A percentile compares a stretch with the other conserved stretches of the same genome.
Evolutionary conservation across 2,888 invertebrate genomes (phyloP).

Genomic region (Melanostoma mellinum): DNA sequence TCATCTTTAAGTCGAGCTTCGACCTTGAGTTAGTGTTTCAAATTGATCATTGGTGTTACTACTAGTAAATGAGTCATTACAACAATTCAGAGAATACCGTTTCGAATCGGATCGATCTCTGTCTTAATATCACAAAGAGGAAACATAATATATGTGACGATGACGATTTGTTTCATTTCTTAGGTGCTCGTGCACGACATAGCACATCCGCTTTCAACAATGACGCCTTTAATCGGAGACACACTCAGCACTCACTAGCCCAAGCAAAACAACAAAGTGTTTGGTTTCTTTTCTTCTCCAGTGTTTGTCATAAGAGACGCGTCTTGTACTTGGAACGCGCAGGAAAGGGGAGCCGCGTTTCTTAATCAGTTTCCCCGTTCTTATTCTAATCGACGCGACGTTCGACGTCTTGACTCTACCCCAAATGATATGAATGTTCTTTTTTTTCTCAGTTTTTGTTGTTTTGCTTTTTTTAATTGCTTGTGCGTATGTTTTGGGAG

Average conservation of each 20-base stretch:
- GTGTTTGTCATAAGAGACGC: constrained; percentile 12
- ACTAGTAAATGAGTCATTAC: no score
- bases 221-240: constrained; percentile 12
- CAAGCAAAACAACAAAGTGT: constrained; percentile 17
- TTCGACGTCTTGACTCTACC: not conserved
- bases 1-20: no score
- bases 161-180: no score
- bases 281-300: constrained; percentile 38
- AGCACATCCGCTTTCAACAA: constrained; percentile 27
- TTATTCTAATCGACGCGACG: constrained; percentile 48
- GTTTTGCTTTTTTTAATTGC: constrained; percentile 18
- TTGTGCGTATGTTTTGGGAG: constrained; percentile 18
- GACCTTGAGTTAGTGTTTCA: no score
- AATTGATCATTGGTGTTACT: no score
- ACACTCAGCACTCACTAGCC: not conserved
- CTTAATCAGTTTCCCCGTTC: constrained; percentile 53
- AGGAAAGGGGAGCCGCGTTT: constrained; percentile 36
- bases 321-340: constrained; percentile 7
- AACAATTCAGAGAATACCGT: no score
- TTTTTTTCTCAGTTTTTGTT: constrained; percentile 16
- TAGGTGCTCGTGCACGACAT: no score
- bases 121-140: no score
- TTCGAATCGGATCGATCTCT: no score
- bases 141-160: no score
- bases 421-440: constrained; percentile 25